Percentiles rank a stretch among this genome's conserved stretches.
Conservation (phyloP, 1,140 invertebrate genomes). For the Coelopa frigida region DNA sequence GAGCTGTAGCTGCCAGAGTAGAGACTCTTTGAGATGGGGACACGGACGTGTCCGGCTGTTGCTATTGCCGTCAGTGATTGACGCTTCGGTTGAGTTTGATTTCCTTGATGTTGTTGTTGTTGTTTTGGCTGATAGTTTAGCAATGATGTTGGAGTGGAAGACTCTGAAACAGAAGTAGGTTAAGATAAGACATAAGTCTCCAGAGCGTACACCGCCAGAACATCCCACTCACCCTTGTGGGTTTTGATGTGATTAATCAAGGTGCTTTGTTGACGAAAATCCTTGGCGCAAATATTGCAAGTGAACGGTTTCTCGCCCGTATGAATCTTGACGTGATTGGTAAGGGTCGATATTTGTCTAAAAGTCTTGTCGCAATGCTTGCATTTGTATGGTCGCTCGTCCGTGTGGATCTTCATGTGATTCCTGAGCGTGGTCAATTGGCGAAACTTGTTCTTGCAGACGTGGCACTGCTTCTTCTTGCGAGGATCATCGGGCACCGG, state of each 20-base stretch:
- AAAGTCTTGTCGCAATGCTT: conserved; percentile 42
- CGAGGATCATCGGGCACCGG: conserved; percentile 36
- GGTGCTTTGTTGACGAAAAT: conserved; percentile 42
- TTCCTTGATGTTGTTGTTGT: conserved; percentile 21
- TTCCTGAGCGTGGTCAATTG: conserved; percentile 43
- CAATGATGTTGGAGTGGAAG: conserved; percentile 30
- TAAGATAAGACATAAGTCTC: not conserved
- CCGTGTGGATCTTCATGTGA: conserved; percentile 45
- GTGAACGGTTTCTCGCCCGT: conserved; percentile 44
- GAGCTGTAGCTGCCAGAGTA: conserved; percentile 40
- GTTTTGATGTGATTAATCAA: conserved; percentile 44
- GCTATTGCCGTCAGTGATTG: not conserved
- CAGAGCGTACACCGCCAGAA: not conserved
- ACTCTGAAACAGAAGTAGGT: conserved; percentile 9
- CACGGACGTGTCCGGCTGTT: conserved; percentile 11
- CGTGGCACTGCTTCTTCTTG: conserved; percentile 43
- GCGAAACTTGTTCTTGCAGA: conserved; percentile 44
- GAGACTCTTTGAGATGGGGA: conserved; percentile 41
- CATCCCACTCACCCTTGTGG: conserved; percentile 35
- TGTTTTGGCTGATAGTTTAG: conserved; percentile 33
- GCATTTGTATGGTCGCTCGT: conserved; percentile 43
- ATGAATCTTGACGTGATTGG: conserved; percentile 43
- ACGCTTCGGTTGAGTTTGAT: conserved; percentile 10
- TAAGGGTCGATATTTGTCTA: conserved; percentile 41
- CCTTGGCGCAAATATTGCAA: conserved; percentile 41